Conservation (phyloP, 2,113 vertebrate species). For the Sinocyclocheilus rhinocerous region DNA sequence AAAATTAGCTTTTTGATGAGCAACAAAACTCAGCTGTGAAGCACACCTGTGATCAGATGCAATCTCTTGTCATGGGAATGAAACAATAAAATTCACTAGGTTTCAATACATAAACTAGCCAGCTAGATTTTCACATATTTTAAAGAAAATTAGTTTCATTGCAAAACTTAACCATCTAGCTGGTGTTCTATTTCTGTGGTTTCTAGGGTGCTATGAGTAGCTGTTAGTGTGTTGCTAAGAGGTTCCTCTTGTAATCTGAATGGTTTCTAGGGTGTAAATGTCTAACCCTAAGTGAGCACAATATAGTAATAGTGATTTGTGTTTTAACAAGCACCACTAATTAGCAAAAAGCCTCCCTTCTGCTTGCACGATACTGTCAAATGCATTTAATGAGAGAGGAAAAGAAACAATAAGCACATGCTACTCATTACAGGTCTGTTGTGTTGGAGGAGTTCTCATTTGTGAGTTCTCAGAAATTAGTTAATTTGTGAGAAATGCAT, state of each 20-base stretch:
- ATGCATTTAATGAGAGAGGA: not conserved
- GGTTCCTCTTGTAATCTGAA: not conserved
- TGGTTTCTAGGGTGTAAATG: not conserved
- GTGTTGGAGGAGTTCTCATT: not conserved
- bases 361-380: not conserved
- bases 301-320: not conserved
- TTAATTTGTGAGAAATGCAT: slow-evolving; percentile 20
- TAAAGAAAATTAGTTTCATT: not conserved
- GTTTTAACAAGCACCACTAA: not conserved
- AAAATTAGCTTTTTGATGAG: not conserved
- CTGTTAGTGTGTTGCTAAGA: not conserved
- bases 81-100: not conserved
- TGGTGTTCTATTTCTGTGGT: not conserved
- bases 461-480: slow-evolving; percentile 14
- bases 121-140: not conserved
- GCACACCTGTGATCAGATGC: not conserved
- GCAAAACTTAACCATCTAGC: not conserved
- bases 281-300: not conserved
- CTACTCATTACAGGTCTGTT: not conserved
- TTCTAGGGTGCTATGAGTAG: not conserved
- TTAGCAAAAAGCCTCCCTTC: not conserved
- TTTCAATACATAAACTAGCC: not conserved
- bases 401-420: not conserved
- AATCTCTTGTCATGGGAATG: slow-evolving; percentile 8
- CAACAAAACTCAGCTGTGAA: slow-evolving; percentile 15